Evolutionary conservation across 92 coral and sea anemone genomes (phyloP).

Genomic region (Anthopleura xanthogrammica): DNA sequence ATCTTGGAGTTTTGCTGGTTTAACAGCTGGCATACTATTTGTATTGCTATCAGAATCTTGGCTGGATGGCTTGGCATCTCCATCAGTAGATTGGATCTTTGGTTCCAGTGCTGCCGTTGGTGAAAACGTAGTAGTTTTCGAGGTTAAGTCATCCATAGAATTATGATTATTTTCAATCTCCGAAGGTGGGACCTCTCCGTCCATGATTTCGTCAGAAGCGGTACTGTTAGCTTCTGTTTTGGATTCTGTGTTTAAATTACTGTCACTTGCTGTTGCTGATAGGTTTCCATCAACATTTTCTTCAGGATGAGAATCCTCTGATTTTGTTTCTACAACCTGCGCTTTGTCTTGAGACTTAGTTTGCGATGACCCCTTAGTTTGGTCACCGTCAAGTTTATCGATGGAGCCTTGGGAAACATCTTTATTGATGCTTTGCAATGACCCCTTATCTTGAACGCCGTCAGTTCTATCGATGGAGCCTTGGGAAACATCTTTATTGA

Average conservation of each 20-base stretch:
- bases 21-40: no score
- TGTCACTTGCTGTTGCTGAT: not conserved
- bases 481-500: no score
- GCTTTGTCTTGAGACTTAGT: not conserved
- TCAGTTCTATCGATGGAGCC: no score
- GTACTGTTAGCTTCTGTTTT: not conserved
- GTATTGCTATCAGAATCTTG: not conserved
- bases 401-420: not conserved
- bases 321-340: not conserved
- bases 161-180: not conserved
- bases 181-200: conserved; percentile 19
- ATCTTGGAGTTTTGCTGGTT: not conserved
- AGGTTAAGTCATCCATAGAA: not conserved
- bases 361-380: not conserved
- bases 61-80: not conserved
- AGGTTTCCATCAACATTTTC: not conserved
- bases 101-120: not conserved
- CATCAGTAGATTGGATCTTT: not conserved
- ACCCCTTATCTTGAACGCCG: no score
- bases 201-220: not conserved
- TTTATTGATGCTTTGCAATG: not conserved
- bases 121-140: not conserved
- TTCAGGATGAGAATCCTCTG: not conserved
- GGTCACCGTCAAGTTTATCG: not conserved
- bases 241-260: not conserved